Base-by-base conservation (phyloP, 64 coral and sea anemone genomes). In the Trachythela sp. region DNA sequence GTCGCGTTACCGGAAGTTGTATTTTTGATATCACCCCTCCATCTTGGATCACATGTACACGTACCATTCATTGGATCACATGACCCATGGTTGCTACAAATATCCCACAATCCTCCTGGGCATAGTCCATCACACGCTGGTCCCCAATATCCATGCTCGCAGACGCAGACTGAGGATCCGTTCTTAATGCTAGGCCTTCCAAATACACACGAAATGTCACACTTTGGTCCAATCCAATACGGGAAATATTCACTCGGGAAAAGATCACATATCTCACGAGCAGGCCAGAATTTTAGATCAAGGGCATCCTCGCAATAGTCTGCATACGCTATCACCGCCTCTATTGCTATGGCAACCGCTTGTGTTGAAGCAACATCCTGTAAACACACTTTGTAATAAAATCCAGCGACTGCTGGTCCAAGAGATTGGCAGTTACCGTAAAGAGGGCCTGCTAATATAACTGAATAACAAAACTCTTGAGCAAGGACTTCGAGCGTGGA, bases 141-240 rank as follows among this genome's bases (percentile, higher is more conserved):
- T 86, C 95, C 95, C 95, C 95, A 97, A 49, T 97, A 97, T 50
- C 93, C 91, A 71, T 88, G 85, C 70, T 91, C 90, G 48, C 93
- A 97, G 83, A 71, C 52, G 64, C 95, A 97, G 7, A 38, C 85
- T 15, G 86, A 70, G 58, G 27, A 32, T 33, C 54, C 83, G 37
- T 85, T 89, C 13, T 88, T 35, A 33, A 43, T 68, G 4, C 11
- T 49, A 41, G 94, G 31, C 50, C 89, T 94, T 50, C 95, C 95
- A 92, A 97, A 97, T 1, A 92, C 70, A 70, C 95, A 97, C 42
- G 11, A 49, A 11, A 49, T 88, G 5, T 92, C 75, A 83, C 95
- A 97, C 30, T 75, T 84, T 48, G 37, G 13, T 8, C 95, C 95
- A 15, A 97, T 91, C 91, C 93, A 97, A 70, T 91, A 89, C 4